Base-by-base conservation (phyloP, 92 coral and sea anemone genomes). In the Porites rus region DNA sequence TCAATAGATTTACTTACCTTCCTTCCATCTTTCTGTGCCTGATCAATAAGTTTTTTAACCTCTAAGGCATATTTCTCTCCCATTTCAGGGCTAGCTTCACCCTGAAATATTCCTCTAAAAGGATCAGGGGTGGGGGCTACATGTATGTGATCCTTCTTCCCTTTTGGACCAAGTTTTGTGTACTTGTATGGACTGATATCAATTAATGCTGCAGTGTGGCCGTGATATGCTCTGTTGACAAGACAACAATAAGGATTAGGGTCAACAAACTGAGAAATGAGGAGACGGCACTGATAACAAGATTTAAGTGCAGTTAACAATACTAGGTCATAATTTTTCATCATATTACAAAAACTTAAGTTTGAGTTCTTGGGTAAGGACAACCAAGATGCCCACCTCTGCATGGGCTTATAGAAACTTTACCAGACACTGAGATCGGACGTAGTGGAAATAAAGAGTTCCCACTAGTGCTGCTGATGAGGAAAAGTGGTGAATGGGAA, bases 161-260 rank as follows among this genome's bases (percentile, higher is more conserved):
- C 98, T 78, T 88, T 92, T 43, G 74, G 89, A 69, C 95, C 95
- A 43, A 83, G 88, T 74, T 92, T 87, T 54, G 85, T 93, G 78
- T 60, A 92, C 78, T 97, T 97, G 92, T 95, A 97, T n/a, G 98
- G 92, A 16, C 98, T 95, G 88, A 92, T 67, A 61, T 95, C 99
- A 84, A 95, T 95, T 56, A 97, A 79, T 1, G 92, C 83, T n/a
- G 93, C 74, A 10, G 98, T 90, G 88, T 97, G 99, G 50, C 99
- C 99, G 84, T 97, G 99, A 89, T 97, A 97, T 21, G 99, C 99
- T 83, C 99, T 97, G 51, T 14, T 46, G 25, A 12, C 18, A 54
- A 6, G 28, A 21, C 14, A 75, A 58, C 24, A 19, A 58, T 8
- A 10, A 14, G 12, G 8, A 8, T 73, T n/a, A 73, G 46, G 46